Percentiles rank a stretch among this genome's conserved stretches.
phyloP scores from a whole-genome alignment of 2,113 vertebrate species.

The Vicugna pacos region DNA sequence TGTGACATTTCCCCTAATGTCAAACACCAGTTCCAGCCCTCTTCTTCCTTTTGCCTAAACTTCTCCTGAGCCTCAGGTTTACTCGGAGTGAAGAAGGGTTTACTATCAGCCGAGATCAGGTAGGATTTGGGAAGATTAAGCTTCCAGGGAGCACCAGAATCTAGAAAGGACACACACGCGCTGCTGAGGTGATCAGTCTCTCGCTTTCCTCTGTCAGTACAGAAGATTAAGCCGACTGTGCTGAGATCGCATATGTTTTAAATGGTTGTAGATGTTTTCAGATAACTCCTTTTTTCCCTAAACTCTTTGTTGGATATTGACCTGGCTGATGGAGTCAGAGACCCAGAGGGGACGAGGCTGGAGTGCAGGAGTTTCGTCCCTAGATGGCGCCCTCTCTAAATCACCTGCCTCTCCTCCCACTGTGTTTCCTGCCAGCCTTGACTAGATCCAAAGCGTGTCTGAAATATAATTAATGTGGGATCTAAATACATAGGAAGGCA shows the following conservation, averaged over 20 bases:
- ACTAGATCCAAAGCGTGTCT: background rate
- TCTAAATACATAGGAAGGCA: background rate
- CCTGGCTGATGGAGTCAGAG: too few species aligned
- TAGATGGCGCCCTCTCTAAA: background rate
- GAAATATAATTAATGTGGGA: background rate
- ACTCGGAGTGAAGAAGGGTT: background rate
- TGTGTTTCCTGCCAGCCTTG: background rate
- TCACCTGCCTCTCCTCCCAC: background rate
- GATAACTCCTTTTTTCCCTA: background rate
- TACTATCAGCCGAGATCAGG: background rate
- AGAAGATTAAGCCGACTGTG: background rate
- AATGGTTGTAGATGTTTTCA: background rate
- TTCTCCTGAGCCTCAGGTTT: background rate
- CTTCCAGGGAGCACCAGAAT: background rate
- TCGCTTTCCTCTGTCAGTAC: background rate
- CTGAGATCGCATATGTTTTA: background rate
- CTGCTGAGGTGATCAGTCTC: background rate
- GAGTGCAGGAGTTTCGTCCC: background rate
- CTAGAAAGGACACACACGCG: background rate
- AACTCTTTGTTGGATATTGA: background rate
- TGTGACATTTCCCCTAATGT: background rate
- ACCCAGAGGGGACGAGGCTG: background rate
- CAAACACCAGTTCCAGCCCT: background rate
- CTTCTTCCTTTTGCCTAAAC: background rate
- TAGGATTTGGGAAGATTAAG: constrained; percentile 4